These are phyloP conservation scores for Paramormyrops kingsleyae DNA, from an alignment of 2,113 vertebrate genomes.

Conservation along the genomic window DNA sequence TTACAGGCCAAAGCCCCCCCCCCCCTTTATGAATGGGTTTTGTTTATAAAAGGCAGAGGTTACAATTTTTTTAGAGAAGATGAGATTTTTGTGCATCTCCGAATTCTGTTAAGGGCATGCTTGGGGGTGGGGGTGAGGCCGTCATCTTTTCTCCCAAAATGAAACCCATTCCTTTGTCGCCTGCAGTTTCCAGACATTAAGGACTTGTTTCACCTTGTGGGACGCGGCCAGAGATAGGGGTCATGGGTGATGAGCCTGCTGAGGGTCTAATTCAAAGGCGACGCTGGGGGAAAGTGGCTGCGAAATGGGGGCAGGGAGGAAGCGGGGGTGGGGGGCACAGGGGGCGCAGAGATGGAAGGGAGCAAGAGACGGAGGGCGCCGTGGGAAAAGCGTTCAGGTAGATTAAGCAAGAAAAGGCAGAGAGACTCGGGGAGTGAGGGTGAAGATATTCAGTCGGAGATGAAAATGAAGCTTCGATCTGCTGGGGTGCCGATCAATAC, in stretches of 20 bases:
- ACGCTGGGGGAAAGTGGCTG: not conserved
- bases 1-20: not conserved
- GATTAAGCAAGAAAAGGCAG: not conserved
- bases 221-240: not conserved
- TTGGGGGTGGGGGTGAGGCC: not conserved
- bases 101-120: not conserved
- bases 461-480: slow-evolving; percentile 28
- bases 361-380: not conserved
- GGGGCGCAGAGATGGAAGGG: too few relatives aligned
- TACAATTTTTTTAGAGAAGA: not conserved
- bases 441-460: not conserved
- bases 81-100: not conserved
- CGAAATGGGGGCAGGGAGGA: not conserved
- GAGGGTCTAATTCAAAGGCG: not conserved
- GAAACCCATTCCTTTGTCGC: not conserved
- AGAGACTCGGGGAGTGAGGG: not conserved
- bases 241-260: not conserved
- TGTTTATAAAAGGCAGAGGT: not conserved
- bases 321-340: not conserved
- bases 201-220: not conserved
- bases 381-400: not conserved
- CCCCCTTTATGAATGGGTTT: not conserved
- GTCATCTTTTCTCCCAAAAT: not conserved
- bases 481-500: slow-evolving; percentile 17
- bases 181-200: not conserved